A percentile compares a stretch with the other conserved stretches of the same genome.
phyloP scores from a whole-genome alignment of 2,888 invertebrate species.

The Scotopteryx bipunctaria region DNA sequence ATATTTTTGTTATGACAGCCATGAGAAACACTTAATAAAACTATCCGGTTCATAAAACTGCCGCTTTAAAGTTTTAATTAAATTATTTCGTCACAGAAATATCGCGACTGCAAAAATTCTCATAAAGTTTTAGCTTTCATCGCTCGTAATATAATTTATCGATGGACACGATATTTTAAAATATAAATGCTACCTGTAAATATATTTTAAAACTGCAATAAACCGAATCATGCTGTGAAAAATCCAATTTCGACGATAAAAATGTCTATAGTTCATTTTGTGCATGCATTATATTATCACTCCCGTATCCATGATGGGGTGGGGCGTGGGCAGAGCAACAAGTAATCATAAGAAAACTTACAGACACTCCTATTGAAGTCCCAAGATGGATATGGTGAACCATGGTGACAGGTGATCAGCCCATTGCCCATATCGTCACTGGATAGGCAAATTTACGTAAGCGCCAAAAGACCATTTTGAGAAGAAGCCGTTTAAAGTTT shows the following conservation, averaged over 20 bases:
- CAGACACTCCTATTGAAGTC: no score
- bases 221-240: slow-evolving; percentile 12
- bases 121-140: slow-evolving; percentile 11
- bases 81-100: slow-evolving; percentile 7
- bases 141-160: slow-evolving; percentile 9
- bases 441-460: no score
- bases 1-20: background rate
- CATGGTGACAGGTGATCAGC: no score
- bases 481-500: no score
- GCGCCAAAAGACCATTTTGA: no score
- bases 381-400: no score
- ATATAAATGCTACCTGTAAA: background rate
- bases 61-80: slow-evolving; percentile 3
- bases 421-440: no score
- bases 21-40: background rate
- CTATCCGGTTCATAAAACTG: slow-evolving; percentile 7
- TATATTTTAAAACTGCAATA: background rate
- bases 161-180: background rate
- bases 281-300: no score
- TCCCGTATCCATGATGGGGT: no score
- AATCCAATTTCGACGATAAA: slow-evolving; percentile 23
- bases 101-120: slow-evolving; percentile 1
- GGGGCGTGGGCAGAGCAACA: no score
- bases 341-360: no score
- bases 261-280: slow-evolving; percentile 23